These are phyloP conservation scores for Clepsis dumicolana DNA, from an alignment of 2,888 invertebrate species.

Conservation along the genomic window DNA sequence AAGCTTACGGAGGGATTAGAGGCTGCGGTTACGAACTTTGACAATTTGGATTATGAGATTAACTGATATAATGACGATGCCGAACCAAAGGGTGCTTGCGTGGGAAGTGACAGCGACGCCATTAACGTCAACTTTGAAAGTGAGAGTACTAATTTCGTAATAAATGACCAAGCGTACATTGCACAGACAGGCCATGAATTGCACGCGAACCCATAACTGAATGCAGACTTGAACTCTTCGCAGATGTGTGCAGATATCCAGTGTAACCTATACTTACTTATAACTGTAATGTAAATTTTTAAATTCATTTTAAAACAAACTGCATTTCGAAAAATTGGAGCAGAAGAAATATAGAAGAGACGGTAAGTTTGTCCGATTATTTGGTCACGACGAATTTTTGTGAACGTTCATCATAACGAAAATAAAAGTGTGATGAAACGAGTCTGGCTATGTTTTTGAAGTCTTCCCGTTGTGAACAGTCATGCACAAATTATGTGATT, in stretches of 20 bases:
- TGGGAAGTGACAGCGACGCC: constrained; percentile 30
- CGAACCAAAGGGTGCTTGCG: constrained; percentile 35
- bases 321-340: too few relatives aligned
- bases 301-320: too few relatives aligned
- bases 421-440: constrained; percentile 22
- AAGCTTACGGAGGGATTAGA: constrained; percentile 62
- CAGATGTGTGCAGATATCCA: too few relatives aligned
- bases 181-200: too few relatives aligned
- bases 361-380: background rate
- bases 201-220: too few relatives aligned
- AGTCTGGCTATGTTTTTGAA: constrained; percentile 25
- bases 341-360: too few relatives aligned
- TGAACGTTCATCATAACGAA: constrained; percentile 27
- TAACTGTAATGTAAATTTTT: too few relatives aligned
- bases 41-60: constrained; percentile 42
- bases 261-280: too few relatives aligned
- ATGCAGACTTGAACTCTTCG: too few relatives aligned
- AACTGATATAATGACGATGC: constrained; percentile 35
- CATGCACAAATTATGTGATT: constrained; percentile 44
- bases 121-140: constrained; percentile 27
- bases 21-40: constrained; percentile 47
- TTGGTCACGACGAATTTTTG: background rate
- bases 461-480: constrained; percentile 29
- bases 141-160: constrained; percentile 22
- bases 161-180: background rate